Evolutionary conservation across 2,113 vertebrate species (phyloP).

Genomic region (Coregonus clupeaformis): DNA sequence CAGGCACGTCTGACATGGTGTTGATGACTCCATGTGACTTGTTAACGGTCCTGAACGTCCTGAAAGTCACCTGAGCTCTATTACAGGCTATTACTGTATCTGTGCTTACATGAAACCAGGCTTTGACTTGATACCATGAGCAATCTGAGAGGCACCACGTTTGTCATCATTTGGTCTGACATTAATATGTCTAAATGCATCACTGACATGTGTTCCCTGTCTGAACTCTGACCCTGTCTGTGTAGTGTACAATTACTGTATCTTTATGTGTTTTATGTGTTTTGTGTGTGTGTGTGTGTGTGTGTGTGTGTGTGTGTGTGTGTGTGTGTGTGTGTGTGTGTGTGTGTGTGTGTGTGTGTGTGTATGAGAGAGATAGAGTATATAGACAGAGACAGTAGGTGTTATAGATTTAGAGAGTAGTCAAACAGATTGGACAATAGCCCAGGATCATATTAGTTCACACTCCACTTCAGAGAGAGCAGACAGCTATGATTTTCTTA

Average conservation of each 20-base stretch:
- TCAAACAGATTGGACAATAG: not conserved
- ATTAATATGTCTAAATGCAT: slow-evolving; percentile 52
- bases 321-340: slow-evolving; percentile 18
- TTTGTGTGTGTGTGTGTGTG: not conserved
- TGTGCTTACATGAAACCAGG: slow-evolving; percentile 30
- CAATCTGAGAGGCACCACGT: slow-evolving; percentile 47
- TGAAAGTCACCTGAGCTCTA: slow-evolving; percentile 59
- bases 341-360: slow-evolving; percentile 3
- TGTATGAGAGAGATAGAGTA: not conserved
- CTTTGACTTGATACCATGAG: slow-evolving; percentile 64
- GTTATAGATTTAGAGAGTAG: not conserved
- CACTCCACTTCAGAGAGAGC: not conserved
- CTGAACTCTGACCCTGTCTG: slow-evolving; percentile 51
- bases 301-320: not conserved
- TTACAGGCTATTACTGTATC: slow-evolving; percentile 48
- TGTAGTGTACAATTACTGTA: too few species aligned
- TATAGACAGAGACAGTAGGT: not conserved
- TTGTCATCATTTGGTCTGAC: slow-evolving; percentile 68
- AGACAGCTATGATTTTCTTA: not conserved
- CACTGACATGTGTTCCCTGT: slow-evolving; percentile 58
- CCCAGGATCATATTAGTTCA: not conserved
- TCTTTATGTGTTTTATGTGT: slow-evolving; percentile 1
- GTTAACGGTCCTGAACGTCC: slow-evolving; percentile 40
- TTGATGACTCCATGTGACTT: slow-evolving; percentile 30
- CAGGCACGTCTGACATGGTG: slow-evolving; percentile 12